Base-by-base conservation (phyloP, 1,140 invertebrate species). In the Ceratosolen solmsi region DNA sequence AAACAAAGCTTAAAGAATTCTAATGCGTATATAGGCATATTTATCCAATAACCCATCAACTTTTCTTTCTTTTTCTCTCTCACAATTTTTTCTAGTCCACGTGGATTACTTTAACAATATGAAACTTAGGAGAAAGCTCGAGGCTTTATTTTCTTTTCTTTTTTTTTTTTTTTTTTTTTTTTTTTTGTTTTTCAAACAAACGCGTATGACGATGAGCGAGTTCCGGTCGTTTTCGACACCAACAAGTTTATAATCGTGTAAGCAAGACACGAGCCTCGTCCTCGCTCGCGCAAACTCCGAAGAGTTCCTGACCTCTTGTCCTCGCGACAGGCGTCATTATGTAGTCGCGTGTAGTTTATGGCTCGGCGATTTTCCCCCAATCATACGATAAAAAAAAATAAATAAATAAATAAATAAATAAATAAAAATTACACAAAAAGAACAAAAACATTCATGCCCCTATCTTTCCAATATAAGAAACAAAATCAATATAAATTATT, bases 271-370 rank as follows among this genome's bases (percentile, higher is more conserved):
- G 73, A 84, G 84, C 79, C 84, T 84, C 84, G 86, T 88, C 86
- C 87, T 88, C 87, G 83, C 88, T 86, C 86, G 87, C 85, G 82
- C 73, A 86, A 84, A 87, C 84, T 83, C 86, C 83, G 85, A 86
- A 89, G 83, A 89, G 87, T 89, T 89, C 88, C 88, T 89, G 85
- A 86, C 84, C 65, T 83, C 82, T 84, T 87, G 79, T 80, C 85
- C 82, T 85, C 84, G 80, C 83, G 85, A 84, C 86, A 87, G 86
- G 84, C 83, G 85, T 87, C 83, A 86, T 80, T 87, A 83, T 82
- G 70, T 82, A 86, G 82, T 84, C 82, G 77, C 79, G 80, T 84
- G 82, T 85, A 83, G 81, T 83, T 84, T 83, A 79, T 79, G 60
- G 63, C 72, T 83, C 77, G 73, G 65, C 68, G 68, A 83, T 83